Conservation (phyloP, 2,113 vertebrate genomes). For the Syrrhaptes paradoxus region DNA sequence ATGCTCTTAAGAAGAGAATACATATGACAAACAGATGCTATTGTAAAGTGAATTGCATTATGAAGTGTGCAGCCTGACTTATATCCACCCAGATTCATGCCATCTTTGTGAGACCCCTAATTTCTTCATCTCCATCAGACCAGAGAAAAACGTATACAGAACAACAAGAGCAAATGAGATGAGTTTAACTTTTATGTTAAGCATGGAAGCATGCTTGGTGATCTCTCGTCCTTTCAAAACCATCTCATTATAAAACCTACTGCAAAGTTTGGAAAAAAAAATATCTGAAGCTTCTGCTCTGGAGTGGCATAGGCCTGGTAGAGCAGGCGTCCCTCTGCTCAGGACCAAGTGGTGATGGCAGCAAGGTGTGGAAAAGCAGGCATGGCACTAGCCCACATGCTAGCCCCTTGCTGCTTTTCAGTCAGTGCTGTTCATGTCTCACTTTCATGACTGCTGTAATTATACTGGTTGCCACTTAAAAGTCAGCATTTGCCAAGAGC, state of each 20-base stretch:
- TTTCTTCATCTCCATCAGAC: background rate
- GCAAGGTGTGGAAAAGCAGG: background rate
- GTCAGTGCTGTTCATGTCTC: background rate
- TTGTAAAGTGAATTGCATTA: background rate
- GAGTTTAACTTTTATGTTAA: background rate
- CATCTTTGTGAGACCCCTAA: background rate
- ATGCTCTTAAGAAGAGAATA: background rate
- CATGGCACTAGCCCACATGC: accelerated
- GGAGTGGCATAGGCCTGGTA: accelerated
- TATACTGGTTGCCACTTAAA: background rate
- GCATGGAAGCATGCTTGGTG: background rate
- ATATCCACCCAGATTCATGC: background rate
- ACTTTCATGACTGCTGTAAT: background rate
- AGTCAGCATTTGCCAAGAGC: background rate
- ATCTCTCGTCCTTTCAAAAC: background rate
- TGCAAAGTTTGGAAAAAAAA: background rate
- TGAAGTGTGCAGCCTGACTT: background rate
- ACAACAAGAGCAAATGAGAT: background rate
- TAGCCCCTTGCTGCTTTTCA: constrained; percentile 19
- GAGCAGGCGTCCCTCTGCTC: background rate
- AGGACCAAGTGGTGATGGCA: accelerated
- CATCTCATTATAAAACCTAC: background rate
- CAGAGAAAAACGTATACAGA: background rate
- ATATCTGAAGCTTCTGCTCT: background rate
- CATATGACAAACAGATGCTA: background rate